Percentiles rank a stretch among this genome's conserved stretches.
These are phyloP conservation scores for Haplochromis burtoni DNA, from an alignment of 2,113 vertebrate genomes.

Conservation along the genomic window DNA sequence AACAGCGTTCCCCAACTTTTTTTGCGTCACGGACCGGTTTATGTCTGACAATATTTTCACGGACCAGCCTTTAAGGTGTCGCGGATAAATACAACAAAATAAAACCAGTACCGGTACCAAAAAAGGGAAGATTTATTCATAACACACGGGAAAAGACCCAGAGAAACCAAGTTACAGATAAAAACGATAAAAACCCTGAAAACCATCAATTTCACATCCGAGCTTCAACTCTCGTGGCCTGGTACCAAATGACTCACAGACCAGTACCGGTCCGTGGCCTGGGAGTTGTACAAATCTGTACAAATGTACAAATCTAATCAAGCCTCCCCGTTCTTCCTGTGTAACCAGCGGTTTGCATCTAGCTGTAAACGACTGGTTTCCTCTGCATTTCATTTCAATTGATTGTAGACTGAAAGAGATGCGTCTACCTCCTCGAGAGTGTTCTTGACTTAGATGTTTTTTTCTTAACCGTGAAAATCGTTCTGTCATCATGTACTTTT, in stretches of 20 bases:
- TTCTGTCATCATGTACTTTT: background rate
- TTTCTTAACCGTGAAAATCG: background rate
- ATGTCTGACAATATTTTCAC: accelerated
- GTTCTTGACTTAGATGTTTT: background rate
- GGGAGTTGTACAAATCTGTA: background rate
- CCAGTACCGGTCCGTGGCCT: accelerated
- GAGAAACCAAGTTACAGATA: accelerated
- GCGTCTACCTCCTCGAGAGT: accelerated
- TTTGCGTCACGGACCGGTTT: accelerated
- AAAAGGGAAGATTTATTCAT: background rate
- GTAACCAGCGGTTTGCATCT: background rate
- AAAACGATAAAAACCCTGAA: background rate
- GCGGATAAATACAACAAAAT: background rate
- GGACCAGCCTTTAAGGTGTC: accelerated
- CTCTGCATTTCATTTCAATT: background rate
- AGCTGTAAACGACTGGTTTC: background rate
- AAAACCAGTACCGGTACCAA: background rate
- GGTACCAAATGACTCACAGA: background rate
- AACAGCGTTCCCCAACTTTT: accelerated
- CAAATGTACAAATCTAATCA: background rate
- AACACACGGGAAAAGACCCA: background rate
- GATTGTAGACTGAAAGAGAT: background rate
- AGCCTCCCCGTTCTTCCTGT: background rate
- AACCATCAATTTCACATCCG: background rate
- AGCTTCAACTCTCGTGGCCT: background rate